Evolutionary conservation across 2,888 invertebrate genomes (phyloP).

Genomic region (Sialis lutaria): DNA sequence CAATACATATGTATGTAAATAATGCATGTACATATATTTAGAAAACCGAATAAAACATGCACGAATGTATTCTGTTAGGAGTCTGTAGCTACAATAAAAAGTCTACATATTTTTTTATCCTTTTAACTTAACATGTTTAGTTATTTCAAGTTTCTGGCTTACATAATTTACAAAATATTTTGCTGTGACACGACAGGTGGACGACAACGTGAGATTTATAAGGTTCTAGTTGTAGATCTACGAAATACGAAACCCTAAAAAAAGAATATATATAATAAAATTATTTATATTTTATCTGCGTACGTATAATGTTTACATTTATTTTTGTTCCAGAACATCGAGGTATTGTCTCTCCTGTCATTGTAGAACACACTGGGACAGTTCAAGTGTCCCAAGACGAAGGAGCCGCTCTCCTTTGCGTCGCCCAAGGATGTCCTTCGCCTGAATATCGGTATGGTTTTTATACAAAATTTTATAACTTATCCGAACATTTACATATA

Average conservation of each 20-base stretch:
- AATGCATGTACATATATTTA: too few species aligned
- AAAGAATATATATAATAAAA: background rate
- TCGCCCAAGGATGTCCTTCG: constrained; percentile 62
- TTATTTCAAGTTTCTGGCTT: too few species aligned
- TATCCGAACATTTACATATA: background rate
- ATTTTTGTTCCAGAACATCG: constrained; percentile 40
- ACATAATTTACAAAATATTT: too few species aligned
- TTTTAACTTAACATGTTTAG: too few species aligned
- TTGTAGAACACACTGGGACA: constrained; percentile 51
- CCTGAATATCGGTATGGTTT: constrained; percentile 51
- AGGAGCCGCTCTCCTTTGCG: constrained; percentile 56
- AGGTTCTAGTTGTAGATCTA: background rate
- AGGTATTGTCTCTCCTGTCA: constrained; percentile 51
- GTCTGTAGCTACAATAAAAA: too few species aligned
- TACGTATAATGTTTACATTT: background rate
- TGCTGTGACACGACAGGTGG: too few species aligned
- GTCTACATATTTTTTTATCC: too few species aligned
- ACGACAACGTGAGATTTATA: background rate
- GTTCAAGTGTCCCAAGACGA: constrained; percentile 56
- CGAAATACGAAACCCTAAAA: background rate
- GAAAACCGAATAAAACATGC: too few species aligned
- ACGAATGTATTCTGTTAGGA: too few species aligned
- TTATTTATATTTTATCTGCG: background rate
- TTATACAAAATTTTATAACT: background rate
- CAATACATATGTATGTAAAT: too few species aligned